Evolutionary conservation across 2,888 invertebrate genomes (phyloP), one percentile per base, ranked within the genome.

Genomic region (Euclidia mi): DNA sequence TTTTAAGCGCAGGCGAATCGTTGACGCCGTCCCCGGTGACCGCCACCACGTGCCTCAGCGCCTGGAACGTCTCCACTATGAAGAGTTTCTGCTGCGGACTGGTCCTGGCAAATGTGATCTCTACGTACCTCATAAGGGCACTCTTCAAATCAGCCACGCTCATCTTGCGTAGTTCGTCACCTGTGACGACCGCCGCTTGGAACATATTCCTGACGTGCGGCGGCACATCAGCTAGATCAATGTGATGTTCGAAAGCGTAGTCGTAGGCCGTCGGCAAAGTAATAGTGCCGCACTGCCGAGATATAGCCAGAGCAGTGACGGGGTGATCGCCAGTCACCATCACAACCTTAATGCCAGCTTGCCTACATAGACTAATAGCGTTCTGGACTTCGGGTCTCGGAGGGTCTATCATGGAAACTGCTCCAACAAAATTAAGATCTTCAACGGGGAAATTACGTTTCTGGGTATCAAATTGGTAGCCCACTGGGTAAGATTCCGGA

Each of bases 1-100:
- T 97, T 81, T 98, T 98, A 49, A 98, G 89, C 10, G 98, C 98
- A 3, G 98, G 98, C 0, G 98, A 97, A 85, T 98, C 98, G 76
- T 98, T 98, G 0, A 98, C 98, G 34, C 98, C 98, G 79, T 98
- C 98, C 7, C 98, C 98, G 18, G 98, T 98, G 0, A 98, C 98
- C 9, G 98, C 97, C 37, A 98, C 98, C 58, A 98, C 97, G 73
- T 97, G 96, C 11, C 97, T 96, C 34, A 97, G 90, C 49, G 97
- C 89, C 84, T 98, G 98, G 79, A 97, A 97, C 31, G 97, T 97
- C 89, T 98, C 98, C 0, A 96, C 96, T 44, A 96, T 96, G 35
- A 95, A 88, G 38, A 96, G 76, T 71, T 96, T 96, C 75, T 96
- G 96, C 56, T 96, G 96, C 0, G 96, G 96, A 61, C 96, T 96